Conservation (phyloP, 2,797 vertebrate species). For the Amazonetta brasiliensis region DNA sequence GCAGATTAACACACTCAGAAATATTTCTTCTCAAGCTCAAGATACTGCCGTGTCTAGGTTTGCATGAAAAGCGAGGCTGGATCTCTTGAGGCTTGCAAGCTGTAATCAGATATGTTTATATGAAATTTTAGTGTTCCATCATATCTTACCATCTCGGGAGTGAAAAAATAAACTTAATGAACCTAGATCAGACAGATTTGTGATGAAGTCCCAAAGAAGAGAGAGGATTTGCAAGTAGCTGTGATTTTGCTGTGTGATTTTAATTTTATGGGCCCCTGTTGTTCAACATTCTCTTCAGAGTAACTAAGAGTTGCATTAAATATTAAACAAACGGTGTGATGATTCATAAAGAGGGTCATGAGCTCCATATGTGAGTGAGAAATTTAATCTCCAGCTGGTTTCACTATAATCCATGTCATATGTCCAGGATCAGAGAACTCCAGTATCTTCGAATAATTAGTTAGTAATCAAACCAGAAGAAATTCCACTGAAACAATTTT, state of each 20-base stretch:
- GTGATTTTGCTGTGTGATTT: constrained; percentile 51
- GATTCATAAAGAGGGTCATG: constrained; percentile 72
- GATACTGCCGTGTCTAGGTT: neutral
- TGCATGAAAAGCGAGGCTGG: neutral
- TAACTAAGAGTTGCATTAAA: constrained; percentile 63
- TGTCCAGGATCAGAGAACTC: constrained; percentile 57
- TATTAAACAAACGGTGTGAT: constrained; percentile 67
- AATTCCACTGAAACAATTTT: constrained; percentile 21
- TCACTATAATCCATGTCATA: constrained; percentile 62
- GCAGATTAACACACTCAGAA: neutral
- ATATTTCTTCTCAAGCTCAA: neutral
- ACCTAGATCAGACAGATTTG: constrained; percentile 35
- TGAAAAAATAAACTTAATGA: constrained; percentile 55
- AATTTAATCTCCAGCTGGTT: constrained; percentile 70
- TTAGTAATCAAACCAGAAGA: constrained; percentile 59
- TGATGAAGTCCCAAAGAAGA: constrained; percentile 34
- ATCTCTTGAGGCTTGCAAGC: neutral
- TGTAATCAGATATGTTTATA: constrained; percentile 45
- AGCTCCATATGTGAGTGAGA: constrained; percentile 64
- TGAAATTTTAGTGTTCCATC: constrained; percentile 38
- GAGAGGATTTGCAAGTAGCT: constrained; percentile 34
- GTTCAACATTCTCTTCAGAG: constrained; percentile 42
- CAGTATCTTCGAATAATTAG: constrained; percentile 50
- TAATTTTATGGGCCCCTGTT: constrained; percentile 60
- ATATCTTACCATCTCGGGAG: neutral